Evolutionary conservation across 2,113 vertebrate genomes (phyloP), one percentile per base, ranked within the genome.

Genomic region (Istiophorus platypterus): DNA sequence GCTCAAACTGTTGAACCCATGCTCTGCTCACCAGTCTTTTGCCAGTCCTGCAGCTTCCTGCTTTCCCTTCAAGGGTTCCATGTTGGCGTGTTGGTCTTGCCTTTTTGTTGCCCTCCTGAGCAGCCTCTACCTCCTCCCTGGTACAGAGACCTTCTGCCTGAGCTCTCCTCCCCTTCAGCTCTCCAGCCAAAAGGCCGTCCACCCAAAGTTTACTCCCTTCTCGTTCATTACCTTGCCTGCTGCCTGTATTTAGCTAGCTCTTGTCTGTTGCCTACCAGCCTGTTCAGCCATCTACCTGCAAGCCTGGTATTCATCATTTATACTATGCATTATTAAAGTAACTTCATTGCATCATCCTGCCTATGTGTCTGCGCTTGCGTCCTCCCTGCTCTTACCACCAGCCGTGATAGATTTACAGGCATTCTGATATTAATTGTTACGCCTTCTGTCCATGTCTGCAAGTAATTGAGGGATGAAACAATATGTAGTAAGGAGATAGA

Each of bases 391-490:
- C 12, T 9, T 26, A 14, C 24, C 54, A 56, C n/a, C n/a, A n/a
- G n/a, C n/a, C n/a, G n/a, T n/a, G n/a, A n/a, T 58, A 56, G 47
- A 63, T 63, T 20, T 58, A 65, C 37, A 65, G 13, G 42, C 63
- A 45, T 39, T 45, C 41, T 45, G n/a, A 2, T 65, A 65, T 65
- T 65, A 41, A 65, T 45, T 45, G 63, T 13, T n/a, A 27, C 34
- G 39, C 59, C 41, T 45, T n/a, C n/a, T 45, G n/a, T 45, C 12
- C 20, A 27, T 65, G 24, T 45, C 41, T 42, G 62, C n/a, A 26
- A 24, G 62, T 26, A 64, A 39, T 62, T 39, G 20, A 26, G 24
- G n/a, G 11, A 26, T 64, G 41, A 42, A 45, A 18, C 4, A 12
- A 27, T 17, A 15, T 39, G 24, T 18, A 18, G 39, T 27, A 22